Evolutionary conservation across 2,113 vertebrate genomes (phyloP), one percentile per base, ranked within the genome.

Genomic region (Heloderma charlesbogerti): DNA sequence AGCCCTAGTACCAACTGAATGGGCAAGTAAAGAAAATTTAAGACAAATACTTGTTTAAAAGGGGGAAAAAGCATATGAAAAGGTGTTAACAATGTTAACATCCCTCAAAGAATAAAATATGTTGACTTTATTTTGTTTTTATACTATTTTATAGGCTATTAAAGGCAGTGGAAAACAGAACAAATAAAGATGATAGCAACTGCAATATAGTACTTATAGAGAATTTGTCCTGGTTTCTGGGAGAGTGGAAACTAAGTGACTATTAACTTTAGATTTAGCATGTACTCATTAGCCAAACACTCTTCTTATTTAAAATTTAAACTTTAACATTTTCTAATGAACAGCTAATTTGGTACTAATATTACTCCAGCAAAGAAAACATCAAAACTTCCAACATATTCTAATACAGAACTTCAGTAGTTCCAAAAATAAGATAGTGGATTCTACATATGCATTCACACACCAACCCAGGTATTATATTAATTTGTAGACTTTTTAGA

Each of bases 11-110:
- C 1, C 69, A 84, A 90, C 3, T n/a, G 29, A 60, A 82, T 31
- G 27, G 86, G 20, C 40, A 83, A 89, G 48, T 69, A 29, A 75
- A 63, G 22, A 3, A 15, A 91, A 67, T 79, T 20, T 86, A 93
- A 94, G 89, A 6, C 88, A 88, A 91, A 86, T 12, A 57, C 7
- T 87, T 91, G 54, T 45, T 20, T 69, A 74, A 77, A 13, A 4
- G 8, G 20, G 0, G 9, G 5, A 15, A 16, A 43, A 84, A 66
- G 8, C 63, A 25, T 43, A 45, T 8, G 20, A 22, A 63, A 85
- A 86, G 25, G 2, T 51, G 43, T 84, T 84, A 77, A 86, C n/a
- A 8, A 79, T 84, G 13, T 78, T 75, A 88, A 88, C 82, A 75
- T 66, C 45, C 3, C 0, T 0, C 78, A 12, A 3, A 27, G 71